Conservation (phyloP, 2,888 invertebrate species). For the Cerceris rybyensis region DNA sequence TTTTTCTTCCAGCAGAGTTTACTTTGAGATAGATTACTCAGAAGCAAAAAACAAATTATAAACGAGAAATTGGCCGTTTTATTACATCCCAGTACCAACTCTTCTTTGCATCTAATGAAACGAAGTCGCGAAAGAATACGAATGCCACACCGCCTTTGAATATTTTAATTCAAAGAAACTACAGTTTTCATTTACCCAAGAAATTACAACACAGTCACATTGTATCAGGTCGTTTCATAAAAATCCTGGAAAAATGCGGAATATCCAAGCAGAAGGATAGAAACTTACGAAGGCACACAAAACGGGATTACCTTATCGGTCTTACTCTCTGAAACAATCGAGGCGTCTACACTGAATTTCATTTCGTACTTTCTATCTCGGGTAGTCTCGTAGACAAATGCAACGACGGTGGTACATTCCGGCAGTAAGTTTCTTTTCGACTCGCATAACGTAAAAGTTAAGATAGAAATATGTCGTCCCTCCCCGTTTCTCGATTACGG, state of each 20-base stretch:
- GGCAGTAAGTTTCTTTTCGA: constrained; percentile 15
- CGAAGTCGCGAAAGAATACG: constrained; percentile 30
- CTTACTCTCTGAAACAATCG: constrained; percentile 48
- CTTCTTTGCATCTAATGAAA: constrained; percentile 42
- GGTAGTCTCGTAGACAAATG: background rate
- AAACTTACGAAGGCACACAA: constrained; percentile 40
- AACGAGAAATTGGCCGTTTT: background rate
- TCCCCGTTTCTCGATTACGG: constrained; percentile 43
- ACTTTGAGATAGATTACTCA: constrained; percentile 33
- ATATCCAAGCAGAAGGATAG: constrained; percentile 5
- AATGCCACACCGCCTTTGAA: constrained; percentile 27
- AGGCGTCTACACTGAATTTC: constrained; percentile 42
- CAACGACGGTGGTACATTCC: constrained; percentile 1
- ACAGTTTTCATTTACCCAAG: constrained; percentile 29
- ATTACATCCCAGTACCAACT: constrained; percentile 15
- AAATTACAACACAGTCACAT: constrained; percentile 48
- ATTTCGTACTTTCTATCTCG: constrained; percentile 4
- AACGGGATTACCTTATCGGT: constrained; percentile 52
- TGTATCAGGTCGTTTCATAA: constrained; percentile 44
- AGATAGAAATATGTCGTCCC: constrained; percentile 34
- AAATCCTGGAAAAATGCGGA: constrained; percentile 7
- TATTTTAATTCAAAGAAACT: constrained; percentile 41
- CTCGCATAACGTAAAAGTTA: constrained; percentile 8
- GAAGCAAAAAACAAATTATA: background rate
- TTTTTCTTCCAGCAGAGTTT: background rate